Conservation (phyloP, 2,113 vertebrate genomes). For the Syrrhaptes paradoxus region DNA sequence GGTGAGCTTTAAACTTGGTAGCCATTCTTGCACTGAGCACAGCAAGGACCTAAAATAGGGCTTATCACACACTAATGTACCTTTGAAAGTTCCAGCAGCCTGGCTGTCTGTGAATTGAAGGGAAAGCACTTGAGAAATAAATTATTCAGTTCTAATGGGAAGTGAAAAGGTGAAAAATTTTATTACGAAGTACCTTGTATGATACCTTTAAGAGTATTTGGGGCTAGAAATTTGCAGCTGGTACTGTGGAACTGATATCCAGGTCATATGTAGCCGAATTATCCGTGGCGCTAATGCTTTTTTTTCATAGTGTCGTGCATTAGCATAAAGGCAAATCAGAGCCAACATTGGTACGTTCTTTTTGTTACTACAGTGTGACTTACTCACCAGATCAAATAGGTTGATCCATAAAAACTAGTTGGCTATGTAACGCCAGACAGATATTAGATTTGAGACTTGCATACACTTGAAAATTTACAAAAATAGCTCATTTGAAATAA, state of each 20-base stretch:
- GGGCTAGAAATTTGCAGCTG: neutral
- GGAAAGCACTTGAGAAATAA: conserved; percentile 5
- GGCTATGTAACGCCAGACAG: neutral
- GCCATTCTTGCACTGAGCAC: neutral
- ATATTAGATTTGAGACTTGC: conserved; percentile 55
- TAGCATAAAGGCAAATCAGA: neutral
- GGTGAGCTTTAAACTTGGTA: conserved; percentile 23
- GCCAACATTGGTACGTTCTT: neutral
- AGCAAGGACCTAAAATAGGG: neutral
- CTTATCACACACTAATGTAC: neutral
- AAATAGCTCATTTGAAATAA: conserved; percentile 63
- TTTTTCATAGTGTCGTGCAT: neutral
- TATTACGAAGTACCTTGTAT: neutral
- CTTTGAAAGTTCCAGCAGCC: conserved; percentile 2
- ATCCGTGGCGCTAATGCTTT: neutral
- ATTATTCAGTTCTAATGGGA: neutral
- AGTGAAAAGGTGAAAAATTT: neutral
- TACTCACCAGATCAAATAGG: neutral
- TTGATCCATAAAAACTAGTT: conserved; percentile 32
- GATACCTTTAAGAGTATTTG: neutral
- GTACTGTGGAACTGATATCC: neutral
- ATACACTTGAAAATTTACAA: conserved; percentile 62
- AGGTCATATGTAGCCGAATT: neutral
- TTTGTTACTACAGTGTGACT: neutral
- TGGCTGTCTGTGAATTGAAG: neutral